Evolutionary conservation across 2,888 invertebrate genomes (phyloP).

Genomic region (Stenolophus ochropezus): DNA sequence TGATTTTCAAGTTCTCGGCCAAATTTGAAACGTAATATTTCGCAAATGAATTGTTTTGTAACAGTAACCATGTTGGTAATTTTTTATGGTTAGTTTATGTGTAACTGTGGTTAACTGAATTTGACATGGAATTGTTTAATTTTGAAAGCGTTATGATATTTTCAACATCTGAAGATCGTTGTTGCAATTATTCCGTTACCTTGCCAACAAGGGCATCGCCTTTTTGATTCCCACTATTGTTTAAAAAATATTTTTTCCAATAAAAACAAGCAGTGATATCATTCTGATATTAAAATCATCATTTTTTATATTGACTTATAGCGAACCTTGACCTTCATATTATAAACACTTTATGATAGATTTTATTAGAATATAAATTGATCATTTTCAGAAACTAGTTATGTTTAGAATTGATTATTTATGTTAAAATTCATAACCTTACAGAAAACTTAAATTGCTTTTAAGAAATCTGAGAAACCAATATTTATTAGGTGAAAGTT

Average conservation of each 20-base stretch:
- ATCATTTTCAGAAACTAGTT: constrained; percentile 48
- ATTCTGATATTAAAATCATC: constrained; percentile 33
- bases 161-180: not conserved
- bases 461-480: constrained; percentile 28
- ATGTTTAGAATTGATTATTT: constrained; percentile 31
- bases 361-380: constrained; percentile 57
- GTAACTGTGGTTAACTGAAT: not conserved
- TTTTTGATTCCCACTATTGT: constrained; percentile 47
- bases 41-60: not conserved
- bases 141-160: not conserved
- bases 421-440: constrained; percentile 30
- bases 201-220: constrained; percentile 47
- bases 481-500: constrained; percentile 52
- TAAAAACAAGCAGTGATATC: constrained; percentile 35
- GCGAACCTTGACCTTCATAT: constrained; percentile 54
- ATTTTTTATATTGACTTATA: constrained; percentile 55
- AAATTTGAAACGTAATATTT: not conserved
- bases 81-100: not conserved
- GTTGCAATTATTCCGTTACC: not conserved
- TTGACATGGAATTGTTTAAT: not conserved
- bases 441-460: constrained; percentile 22
- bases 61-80: not conserved
- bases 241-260: constrained; percentile 29
- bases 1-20: not conserved
- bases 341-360: constrained; percentile 41